Base-by-base conservation (phyloP, 2,888 invertebrate species). In the Eupithecia subfuscata region DNA sequence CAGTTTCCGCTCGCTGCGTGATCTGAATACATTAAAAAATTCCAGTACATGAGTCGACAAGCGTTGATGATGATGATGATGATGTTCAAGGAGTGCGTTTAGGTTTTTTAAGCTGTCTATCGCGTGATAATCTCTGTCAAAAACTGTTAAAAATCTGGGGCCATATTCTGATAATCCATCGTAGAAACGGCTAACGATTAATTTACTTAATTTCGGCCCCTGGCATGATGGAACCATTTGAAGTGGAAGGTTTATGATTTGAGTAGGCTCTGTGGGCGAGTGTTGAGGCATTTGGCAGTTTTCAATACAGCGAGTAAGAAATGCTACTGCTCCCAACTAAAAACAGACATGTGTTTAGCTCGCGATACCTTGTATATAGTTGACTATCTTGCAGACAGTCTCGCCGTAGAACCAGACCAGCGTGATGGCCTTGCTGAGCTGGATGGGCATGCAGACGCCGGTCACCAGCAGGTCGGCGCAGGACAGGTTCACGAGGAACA, bases 401-500 rank as follows among this genome's bases (percentile, higher is more conserved):
- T 96, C 96, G 0, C 97, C 97, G 82, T 97, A 96, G 82, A 95
- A 94, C 97, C 97, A 97, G 18, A 96, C 95, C 30, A 96, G 95
- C 12, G 97, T 96, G 82, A 97, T 95, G 0, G 97, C 96, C 81
- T 96, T 96, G 85, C 96, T 96, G 60, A 97, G 96, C 71, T 97
- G 96, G 84, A 96, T 96, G 0, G 97, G 97, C 97, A 97, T 97
- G 86, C 97, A 97, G 64, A 97, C 92, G 1, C 96, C 89, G 0
- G 97, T 96, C 80, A 97, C 97, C 78, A 97, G 90, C 30, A 97
- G 92, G 84, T 97, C 97, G 0, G 97, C 97, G 14, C 96, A 95
- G 0, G 97, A 96, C 70, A 97, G 90, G 88, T 97, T 97, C 82
- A 97, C 97, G 84, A 97, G 93, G 87, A 97, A 97, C 83, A 97